Evolutionary conservation across 1,140 invertebrate species (phyloP).

Genomic region (Augochlora pura): DNA sequence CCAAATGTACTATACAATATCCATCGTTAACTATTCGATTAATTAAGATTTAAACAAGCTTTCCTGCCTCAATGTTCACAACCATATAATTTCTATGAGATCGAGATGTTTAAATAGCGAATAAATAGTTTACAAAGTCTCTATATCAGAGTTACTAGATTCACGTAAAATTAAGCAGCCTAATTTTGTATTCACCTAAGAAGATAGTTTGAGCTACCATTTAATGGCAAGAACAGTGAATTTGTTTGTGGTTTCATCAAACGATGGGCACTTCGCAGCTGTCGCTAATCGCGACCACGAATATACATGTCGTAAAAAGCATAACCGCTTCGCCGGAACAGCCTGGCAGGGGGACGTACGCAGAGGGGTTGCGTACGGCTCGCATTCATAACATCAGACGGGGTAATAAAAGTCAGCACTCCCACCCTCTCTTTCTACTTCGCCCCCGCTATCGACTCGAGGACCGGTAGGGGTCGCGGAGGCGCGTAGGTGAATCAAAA

Average conservation of each 20-base stretch:
- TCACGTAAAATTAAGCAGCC: too few relatives aligned
- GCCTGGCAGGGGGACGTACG: constrained; percentile 38
- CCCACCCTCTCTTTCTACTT: constrained; percentile 46
- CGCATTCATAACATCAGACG: constrained; percentile 69
- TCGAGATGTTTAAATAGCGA: too few relatives aligned
- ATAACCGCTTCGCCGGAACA: constrained; percentile 53
- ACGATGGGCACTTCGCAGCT: constrained; percentile 23
- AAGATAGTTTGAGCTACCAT: too few relatives aligned
- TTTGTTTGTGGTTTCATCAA: too few relatives aligned
- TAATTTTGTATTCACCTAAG: too few relatives aligned
- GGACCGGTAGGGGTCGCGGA: constrained; percentile 43
- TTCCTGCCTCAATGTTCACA: too few relatives aligned
- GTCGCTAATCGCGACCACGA: constrained; percentile 61
- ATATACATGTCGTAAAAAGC: constrained; percentile 66
- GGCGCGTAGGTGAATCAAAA: constrained; percentile 63
- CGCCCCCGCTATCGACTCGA: constrained; percentile 44
- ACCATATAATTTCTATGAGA: too few relatives aligned
- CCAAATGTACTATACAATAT: too few relatives aligned
- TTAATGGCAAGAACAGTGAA: background rate
- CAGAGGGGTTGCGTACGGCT: constrained; percentile 58
- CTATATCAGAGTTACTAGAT: too few relatives aligned
- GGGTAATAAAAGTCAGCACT: constrained; percentile 68
- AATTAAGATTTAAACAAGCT: too few relatives aligned
- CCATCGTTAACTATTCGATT: too few relatives aligned
- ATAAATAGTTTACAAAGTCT: too few relatives aligned